Conservation (phyloP, 2,113 vertebrate genomes). For the Crotalus helleri region DNA sequence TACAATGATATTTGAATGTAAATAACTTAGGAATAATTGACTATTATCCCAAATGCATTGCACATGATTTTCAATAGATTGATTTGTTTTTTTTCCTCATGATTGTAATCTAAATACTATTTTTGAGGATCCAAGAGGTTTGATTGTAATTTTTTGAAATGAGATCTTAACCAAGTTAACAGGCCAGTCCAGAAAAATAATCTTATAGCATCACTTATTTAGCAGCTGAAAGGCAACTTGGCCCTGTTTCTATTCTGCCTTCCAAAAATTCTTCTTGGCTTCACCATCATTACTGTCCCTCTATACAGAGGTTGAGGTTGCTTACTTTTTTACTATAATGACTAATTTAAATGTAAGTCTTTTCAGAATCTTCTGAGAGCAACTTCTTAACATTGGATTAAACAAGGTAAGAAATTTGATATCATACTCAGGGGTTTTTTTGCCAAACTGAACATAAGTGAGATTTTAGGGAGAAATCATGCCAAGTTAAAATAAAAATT, state of each 20-base stretch:
- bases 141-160: not conserved
- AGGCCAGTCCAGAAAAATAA: not conserved
- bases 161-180: not conserved
- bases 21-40: not conserved
- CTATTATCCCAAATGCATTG: not conserved
- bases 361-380: not conserved
- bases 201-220: not conserved
- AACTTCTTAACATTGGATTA: not conserved
- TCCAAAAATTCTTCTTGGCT: not conserved
- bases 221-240: not conserved
- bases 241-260: not conserved
- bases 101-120: not conserved
- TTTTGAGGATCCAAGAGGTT: not conserved
- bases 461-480: not conserved
- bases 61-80: not conserved
- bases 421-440: not conserved
- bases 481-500: not conserved
- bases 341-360: not conserved
- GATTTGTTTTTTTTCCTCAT: not conserved
- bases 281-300: not conserved
- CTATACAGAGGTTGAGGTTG: not conserved
- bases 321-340: not conserved
- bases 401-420: not conserved
- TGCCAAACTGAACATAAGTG: not conserved
- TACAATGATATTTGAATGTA: conserved; percentile 17